Evolutionary conservation across 35 echinoderm and acorn worm genomes (phyloP).

Genomic region (Lytechinus pictus): DNA sequence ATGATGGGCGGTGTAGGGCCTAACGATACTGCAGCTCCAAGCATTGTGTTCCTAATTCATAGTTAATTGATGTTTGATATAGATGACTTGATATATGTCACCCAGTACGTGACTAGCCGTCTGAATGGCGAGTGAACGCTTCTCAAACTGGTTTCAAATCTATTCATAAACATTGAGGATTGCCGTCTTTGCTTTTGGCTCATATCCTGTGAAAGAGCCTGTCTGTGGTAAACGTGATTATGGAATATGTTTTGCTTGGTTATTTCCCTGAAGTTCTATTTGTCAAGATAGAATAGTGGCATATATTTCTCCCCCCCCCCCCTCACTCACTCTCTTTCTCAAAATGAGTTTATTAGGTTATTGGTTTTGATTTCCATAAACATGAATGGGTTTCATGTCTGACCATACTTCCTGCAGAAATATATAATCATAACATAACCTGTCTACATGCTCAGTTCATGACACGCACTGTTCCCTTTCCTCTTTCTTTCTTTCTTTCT

Average conservation of each 20-base stretch:
- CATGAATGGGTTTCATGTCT: background rate
- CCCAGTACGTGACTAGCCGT: background rate
- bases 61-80: background rate
- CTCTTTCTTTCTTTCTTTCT: background rate
- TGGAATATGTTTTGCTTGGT: background rate
- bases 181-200: background rate
- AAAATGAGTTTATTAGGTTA: background rate
- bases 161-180: background rate
- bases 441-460: background rate
- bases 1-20: constrained; percentile 25
- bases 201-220: background rate
- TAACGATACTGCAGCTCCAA: background rate
- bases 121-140: background rate
- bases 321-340: background rate
- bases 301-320: background rate
- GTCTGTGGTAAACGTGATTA: background rate
- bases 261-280: background rate
- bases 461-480: background rate
- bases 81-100: background rate
- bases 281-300: background rate
- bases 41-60: background rate
- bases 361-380: background rate
- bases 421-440: background rate
- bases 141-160: background rate
- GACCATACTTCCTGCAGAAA: background rate